phyloP scores from a whole-genome alignment of 2,888 invertebrate genomes.

The Perizoma flavofasciatum region DNA sequence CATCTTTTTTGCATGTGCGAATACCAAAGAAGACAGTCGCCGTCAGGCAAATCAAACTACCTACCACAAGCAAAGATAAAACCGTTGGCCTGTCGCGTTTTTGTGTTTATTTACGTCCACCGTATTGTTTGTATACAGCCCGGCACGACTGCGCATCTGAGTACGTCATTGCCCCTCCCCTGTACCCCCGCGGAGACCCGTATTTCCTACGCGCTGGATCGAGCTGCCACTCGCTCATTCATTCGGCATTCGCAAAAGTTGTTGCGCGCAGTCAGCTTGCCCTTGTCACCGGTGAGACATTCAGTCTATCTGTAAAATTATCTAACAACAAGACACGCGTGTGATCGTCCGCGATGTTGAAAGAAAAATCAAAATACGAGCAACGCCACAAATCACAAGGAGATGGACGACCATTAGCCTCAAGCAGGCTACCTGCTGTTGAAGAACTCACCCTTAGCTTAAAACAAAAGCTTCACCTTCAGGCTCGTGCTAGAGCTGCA shows the following conservation, averaged over 20 bases:
- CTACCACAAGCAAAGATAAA: slow-evolving; percentile 70
- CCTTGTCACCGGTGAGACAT: slow-evolving; percentile 58
- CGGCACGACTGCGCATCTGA: slow-evolving; percentile 82
- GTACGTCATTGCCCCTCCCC: slow-evolving; percentile 73
- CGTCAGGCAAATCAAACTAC: slow-evolving; percentile 23
- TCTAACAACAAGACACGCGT: slow-evolving; percentile 44
- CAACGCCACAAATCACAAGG: slow-evolving; percentile 62
- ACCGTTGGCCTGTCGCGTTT: slow-evolving; percentile 67
- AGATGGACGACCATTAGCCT: slow-evolving; percentile 63
- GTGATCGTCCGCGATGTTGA: slow-evolving; percentile 68
- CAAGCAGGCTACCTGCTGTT: slow-evolving; percentile 74
- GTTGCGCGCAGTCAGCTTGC: slow-evolving; percentile 67
- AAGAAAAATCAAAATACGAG: slow-evolving; percentile 74
- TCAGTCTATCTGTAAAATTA: slow-evolving; percentile 54
- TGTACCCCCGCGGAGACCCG: slow-evolving; percentile 67
- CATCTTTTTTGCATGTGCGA: too few species aligned
- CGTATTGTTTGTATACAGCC: slow-evolving; percentile 84
- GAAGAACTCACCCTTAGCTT: slow-evolving; percentile 79
- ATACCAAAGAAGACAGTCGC: slow-evolving; percentile 9
- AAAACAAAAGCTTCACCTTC: slow-evolving; percentile 81
- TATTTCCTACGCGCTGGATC: slow-evolving; percentile 73
- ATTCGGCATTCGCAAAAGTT: slow-evolving; percentile 80
- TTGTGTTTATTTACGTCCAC: slow-evolving; percentile 83
- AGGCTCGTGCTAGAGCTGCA: slow-evolving; percentile 78
- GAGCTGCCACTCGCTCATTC: slow-evolving; percentile 78